Base-by-base conservation (phyloP, 2,888 invertebrate genomes). In the Octodonta nipae region DNA sequence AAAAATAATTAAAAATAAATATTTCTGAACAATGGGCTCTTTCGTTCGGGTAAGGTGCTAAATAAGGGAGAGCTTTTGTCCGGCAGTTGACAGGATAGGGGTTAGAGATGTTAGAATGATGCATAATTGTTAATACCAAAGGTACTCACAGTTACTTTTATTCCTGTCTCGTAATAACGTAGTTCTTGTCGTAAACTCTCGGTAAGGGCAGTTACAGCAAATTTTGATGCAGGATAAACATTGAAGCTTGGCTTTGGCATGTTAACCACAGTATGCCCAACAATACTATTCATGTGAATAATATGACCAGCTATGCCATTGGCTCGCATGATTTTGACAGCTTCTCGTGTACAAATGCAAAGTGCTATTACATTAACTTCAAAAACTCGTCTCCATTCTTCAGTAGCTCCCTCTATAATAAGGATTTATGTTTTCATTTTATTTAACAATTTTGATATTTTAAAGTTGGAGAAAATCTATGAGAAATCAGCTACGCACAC, bases 151-250 rank as follows among this genome's bases (percentile, higher is more conserved):
- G 50, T 45, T n/a, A 50, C 41, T 45, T 49, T 47, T 16, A 50
- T 50, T n/a, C 33, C 29, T 11, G 37, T 38, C 8, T 37, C 35
- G 8, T 30, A 15, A 17, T 26, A 36, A 6, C 32, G 15, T 32
- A 50, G 22, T 30, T 50, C 50, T 13, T 49, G 49, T 13, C 45
- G 39, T 25, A 50, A 31, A 28, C 37, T 42, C 26, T 49, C 46
- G 1, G 49, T 42, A n/a, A 50, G 36, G 2, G 49, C 49, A 4
- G 47, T 50, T n/a, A 50, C 46, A 2, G 50, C 50, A 31, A 34
- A 36, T 28, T 50, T 50, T 1, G 50, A 44, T 2, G 49, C 49
- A 5, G 49, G 45, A 30, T 50, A 50, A 5, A 49, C 45, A 29
- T 44, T 46, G 12, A 45, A 39, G 26, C 26, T 37, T 2, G 42